Percentiles rank a stretch among this genome's conserved stretches.
Evolutionary conservation across 2,797 vertebrate species (phyloP).

Genomic region (Xiphophorus birchmanni): DNA sequence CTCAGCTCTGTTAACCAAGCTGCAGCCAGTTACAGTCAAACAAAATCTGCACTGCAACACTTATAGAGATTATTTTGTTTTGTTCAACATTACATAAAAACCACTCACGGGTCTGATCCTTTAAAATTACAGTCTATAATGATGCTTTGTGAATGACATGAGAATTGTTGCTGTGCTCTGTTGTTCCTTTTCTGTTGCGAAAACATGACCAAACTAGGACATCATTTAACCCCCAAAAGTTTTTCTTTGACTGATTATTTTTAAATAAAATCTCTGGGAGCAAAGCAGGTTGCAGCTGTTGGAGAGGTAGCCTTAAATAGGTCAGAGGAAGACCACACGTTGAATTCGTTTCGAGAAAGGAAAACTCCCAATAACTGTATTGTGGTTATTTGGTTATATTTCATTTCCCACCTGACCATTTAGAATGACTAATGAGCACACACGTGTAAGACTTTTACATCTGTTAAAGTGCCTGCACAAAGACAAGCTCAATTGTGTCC

Average conservation of each 20-base stretch:
- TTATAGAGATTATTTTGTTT: not conserved
- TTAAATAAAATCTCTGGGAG: constrained; percentile 37
- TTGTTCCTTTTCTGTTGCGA: constrained; percentile 22
- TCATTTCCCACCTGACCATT: constrained; percentile 17
- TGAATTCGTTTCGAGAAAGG: not conserved
- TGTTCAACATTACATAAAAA: constrained; percentile 44
- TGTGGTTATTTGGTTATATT: constrained; percentile 14
- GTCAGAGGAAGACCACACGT: not conserved
- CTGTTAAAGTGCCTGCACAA: constrained; percentile 15
- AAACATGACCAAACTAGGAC: constrained; percentile 27
- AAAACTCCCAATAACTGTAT: constrained; percentile 11
- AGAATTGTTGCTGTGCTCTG: constrained; percentile 31
- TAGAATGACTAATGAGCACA: constrained; percentile 7
- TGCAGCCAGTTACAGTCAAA: not conserved
- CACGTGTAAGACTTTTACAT: not conserved
- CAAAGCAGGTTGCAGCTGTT: constrained; percentile 27
- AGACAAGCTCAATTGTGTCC: constrained; percentile 7
- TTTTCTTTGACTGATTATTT: constrained; percentile 22
- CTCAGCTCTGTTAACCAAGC: not conserved
- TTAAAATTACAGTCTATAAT: constrained; percentile 60
- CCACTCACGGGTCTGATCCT: constrained; percentile 52
- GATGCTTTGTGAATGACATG: constrained; percentile 46
- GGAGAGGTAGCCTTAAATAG: constrained; percentile 11
- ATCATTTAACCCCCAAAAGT: constrained; percentile 9
- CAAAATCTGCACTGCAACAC: not conserved